These are phyloP conservation scores for Tricholauxania praeusta DNA, from an alignment of 2,888 invertebrate genomes.

Conservation along the genomic window DNA sequence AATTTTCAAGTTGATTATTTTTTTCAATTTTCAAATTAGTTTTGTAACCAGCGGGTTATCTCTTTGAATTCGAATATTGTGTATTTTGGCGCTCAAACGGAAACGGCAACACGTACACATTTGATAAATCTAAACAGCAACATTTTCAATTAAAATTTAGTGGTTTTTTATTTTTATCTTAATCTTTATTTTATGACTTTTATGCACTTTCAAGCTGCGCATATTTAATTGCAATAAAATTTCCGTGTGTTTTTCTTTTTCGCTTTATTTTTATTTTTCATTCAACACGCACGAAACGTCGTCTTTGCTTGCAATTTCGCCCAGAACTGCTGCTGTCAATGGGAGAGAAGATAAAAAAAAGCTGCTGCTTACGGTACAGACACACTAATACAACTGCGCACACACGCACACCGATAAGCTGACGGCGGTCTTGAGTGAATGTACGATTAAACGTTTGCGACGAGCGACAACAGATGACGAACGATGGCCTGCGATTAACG, in stretches of 20 bases:
- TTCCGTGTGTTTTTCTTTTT: not conserved
- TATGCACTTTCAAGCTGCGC: not conserved
- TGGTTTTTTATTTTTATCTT: not conserved
- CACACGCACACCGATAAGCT: not conserved
- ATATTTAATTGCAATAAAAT: not conserved
- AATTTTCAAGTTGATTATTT: too few relatives aligned
- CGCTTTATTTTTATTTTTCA: not conserved
- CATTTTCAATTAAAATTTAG: not conserved
- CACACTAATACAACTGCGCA: not conserved
- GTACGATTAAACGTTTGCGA: conserved; percentile 29
- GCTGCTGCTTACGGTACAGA: conserved; percentile 13
- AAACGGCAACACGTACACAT: too few relatives aligned
- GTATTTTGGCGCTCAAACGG: too few relatives aligned
- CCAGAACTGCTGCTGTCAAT: conserved; percentile 15
- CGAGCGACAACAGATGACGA: not conserved
- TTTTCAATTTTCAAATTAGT: too few relatives aligned
- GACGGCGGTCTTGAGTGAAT: conserved; percentile 28
- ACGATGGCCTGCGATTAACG: not conserved
- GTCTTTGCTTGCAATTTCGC: conserved; percentile 11
- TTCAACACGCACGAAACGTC: not conserved
- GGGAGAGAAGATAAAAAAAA: conserved; percentile 10
- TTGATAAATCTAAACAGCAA: too few relatives aligned
- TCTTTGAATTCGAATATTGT: too few relatives aligned
- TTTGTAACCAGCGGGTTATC: too few relatives aligned
- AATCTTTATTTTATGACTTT: not conserved